A percentile compares a stretch with the other conserved stretches of the same genome.
These are phyloP conservation scores for Octodon degus DNA, from an alignment of 2,113 vertebrate genomes.

Conservation along the genomic window DNA sequence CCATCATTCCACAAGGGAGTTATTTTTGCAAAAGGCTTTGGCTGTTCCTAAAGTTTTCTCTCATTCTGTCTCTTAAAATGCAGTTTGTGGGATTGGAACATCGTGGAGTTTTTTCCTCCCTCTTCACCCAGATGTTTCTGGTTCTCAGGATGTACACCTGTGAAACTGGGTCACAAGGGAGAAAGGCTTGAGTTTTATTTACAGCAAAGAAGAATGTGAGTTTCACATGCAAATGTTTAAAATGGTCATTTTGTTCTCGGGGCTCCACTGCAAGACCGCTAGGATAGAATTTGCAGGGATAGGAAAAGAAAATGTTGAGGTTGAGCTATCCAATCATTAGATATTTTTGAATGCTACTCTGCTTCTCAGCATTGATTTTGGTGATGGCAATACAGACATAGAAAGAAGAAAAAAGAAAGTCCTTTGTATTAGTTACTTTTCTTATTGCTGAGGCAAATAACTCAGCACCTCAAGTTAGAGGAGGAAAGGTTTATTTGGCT, in stretches of 20 bases:
- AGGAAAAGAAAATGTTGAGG: constrained; percentile 24
- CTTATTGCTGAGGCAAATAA: background rate
- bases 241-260: constrained; percentile 63
- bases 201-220: constrained; percentile 66
- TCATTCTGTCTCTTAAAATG: constrained; percentile 63
- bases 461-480: background rate
- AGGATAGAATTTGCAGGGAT: background rate
- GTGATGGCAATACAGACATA: background rate
- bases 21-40: constrained; percentile 72
- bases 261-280: background rate
- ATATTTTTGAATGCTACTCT: constrained; percentile 34
- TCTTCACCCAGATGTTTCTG: constrained; percentile 76
- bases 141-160: constrained; percentile 81
- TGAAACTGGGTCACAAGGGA: constrained; percentile 72
- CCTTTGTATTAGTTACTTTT: background rate
- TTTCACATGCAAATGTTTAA: constrained; percentile 67
- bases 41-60: constrained; percentile 64
- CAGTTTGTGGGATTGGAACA: constrained; percentile 68
- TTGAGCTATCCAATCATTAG: background rate
- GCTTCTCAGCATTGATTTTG: background rate
- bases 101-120: background rate
- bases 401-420: background rate
- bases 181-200: constrained; percentile 71
- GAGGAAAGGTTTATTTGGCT: background rate
- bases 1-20: constrained; percentile 75